Base-by-base conservation (phyloP, 2,113 vertebrate species). In the Paramormyrops kingsleyae region DNA sequence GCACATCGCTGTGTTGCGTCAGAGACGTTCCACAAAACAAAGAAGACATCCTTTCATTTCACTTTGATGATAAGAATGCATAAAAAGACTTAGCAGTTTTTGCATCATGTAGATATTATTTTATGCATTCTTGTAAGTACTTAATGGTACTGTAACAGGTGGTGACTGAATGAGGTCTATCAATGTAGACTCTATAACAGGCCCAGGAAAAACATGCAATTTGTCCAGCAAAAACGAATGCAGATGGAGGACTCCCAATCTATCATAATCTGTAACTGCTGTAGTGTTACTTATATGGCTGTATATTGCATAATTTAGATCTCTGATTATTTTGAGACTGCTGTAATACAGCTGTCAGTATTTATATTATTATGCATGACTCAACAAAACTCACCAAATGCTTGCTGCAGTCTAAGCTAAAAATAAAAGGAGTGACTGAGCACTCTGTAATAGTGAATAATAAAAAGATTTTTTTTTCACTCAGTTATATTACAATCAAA, bases 1-100 rank as follows among this genome's bases (percentile, higher is more conserved):
- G 66, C 46, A 77, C 52, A 77, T 19, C 15, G 35, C 90, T 89
- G 91, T 92, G 90, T 90, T 90, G 19, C 49, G 27, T 92, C 91
- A 91, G 84, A 74, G 91, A 90, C 89, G 90, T 90, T 90, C 87
- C 85, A 89, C 90, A 90, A 88, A 90, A 27, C 89, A 42, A 86
- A 85, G 44, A 47, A 53, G 39, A 87, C 52, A 46, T 53, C 39
- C 53, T 42, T 62, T 35, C 6, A 49, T 59, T 59, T 59, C 17
- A 66, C 70, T 77, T 47, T 46, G 83, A 47, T 84, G 44, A 84
- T 84, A 84, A 47, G 83, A 24, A 47, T 84, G 24, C 19, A 47
- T 46, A 47, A 46, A 47, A 46, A 84, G 42, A 84, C 44, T 47
- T 44, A 47, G 3, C 80, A 83, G 8, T 21, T 84, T 46, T 84